Evolutionary conservation across 1,140 invertebrate genomes (phyloP).

Genomic region (Aphis gossypii): DNA sequence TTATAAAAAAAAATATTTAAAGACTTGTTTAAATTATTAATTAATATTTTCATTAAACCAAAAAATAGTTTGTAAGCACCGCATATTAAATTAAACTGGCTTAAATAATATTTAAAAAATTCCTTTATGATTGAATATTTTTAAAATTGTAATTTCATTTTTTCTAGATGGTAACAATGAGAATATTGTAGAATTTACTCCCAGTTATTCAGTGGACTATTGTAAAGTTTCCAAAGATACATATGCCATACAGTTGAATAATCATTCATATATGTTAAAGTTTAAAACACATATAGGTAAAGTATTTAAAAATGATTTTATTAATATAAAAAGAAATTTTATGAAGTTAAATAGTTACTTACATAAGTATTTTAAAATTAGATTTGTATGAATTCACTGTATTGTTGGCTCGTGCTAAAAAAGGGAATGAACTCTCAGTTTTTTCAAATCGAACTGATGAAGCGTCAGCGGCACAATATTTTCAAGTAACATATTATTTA

Average conservation of each 20-base stretch:
- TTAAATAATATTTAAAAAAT: neutral
- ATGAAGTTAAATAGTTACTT: neutral
- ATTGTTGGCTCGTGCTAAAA: slow-evolving; percentile 21
- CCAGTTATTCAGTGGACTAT: slow-evolving; percentile 29
- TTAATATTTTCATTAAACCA: neutral
- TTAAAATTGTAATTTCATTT: neutral
- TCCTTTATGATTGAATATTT: neutral
- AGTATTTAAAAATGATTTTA: neutral
- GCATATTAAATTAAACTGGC: neutral
- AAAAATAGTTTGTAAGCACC: neutral
- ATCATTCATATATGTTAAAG: slow-evolving; percentile 33
- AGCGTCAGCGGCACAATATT: slow-evolving; percentile 96
- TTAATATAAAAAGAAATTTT: neutral
- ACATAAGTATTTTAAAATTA: neutral
- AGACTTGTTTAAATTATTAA: neutral
- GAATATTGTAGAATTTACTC: slow-evolving; percentile 27
- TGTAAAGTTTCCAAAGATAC: slow-evolving; percentile 44
- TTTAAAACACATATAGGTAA: slow-evolving; percentile 49
- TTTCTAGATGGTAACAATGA: slow-evolving; percentile 44
- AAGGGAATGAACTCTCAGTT: slow-evolving; percentile 40
- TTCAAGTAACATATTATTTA: slow-evolving; percentile 70
- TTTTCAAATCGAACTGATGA: slow-evolving; percentile 97
- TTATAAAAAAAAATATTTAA: neutral
- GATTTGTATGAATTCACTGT: slow-evolving; percentile 38
- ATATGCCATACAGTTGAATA: slow-evolving; percentile 39